phyloP scores from a whole-genome alignment of 2,113 vertebrate species.

The Gallinago jamesoni region DNA sequence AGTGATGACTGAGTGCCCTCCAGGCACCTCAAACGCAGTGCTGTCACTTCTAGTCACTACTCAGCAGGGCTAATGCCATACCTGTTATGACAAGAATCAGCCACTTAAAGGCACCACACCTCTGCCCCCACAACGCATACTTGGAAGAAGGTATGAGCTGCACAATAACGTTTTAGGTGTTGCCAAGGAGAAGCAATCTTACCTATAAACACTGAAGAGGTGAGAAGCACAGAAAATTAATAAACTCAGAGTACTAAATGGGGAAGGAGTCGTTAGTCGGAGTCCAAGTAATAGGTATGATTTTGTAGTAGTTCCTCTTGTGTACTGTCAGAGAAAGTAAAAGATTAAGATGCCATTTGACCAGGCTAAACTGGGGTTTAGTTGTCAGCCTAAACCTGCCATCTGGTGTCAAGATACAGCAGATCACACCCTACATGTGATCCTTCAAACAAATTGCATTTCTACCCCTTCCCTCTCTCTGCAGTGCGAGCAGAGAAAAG shows the following conservation, averaged over 20 bases:
- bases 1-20: conserved; percentile 78
- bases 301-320: conserved; percentile 74
- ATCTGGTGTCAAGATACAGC: conserved; percentile 78
- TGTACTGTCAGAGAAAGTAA: conserved; percentile 22
- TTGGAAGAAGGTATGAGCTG: conserved; percentile 72
- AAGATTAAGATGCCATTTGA: conserved; percentile 65
- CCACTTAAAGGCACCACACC: conserved; percentile 84
- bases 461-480: conserved; percentile 5
- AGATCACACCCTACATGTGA: conserved; percentile 74
- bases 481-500: background rate
- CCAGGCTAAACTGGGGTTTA: conserved; percentile 55
- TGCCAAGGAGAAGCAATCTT: conserved; percentile 75
- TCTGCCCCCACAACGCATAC: conserved; percentile 77
- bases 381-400: conserved; percentile 78
- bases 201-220: conserved; percentile 72
- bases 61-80: conserved; percentile 75
- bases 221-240: conserved; percentile 37
- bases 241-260: conserved; percentile 34
- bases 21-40: conserved; percentile 74
- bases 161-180: conserved; percentile 71
- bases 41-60: conserved; percentile 83
- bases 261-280: background rate
- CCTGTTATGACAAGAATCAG: conserved; percentile 87
- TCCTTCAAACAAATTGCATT: conserved; percentile 73
- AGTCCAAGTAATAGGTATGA: conserved; percentile 61